Percentiles rank a stretch among this genome's conserved stretches.
phyloP scores from a whole-genome alignment of 1,140 invertebrate species.

The Helicoverpa armigera region DNA sequence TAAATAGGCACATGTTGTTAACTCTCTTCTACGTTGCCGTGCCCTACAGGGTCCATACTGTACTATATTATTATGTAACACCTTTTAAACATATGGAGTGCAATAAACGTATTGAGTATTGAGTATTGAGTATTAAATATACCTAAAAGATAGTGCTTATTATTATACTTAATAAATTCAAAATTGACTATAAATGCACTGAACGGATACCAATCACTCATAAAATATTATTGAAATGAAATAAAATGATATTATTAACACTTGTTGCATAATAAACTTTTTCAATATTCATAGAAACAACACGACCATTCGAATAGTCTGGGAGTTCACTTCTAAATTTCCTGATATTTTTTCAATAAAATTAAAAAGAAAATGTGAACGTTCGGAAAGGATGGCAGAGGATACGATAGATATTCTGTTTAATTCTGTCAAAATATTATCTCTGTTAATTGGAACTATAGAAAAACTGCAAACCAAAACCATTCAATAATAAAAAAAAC shows the following conservation, averaged over 20 bases:
- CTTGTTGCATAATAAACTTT: background rate
- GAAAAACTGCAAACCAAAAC: too few species aligned
- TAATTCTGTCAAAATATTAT: too few species aligned
- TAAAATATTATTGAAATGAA: slow-evolving; percentile 15
- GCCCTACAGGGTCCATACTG: too few species aligned
- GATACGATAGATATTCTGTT: too few species aligned
- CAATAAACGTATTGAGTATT: too few species aligned
- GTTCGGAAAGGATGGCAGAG: background rate
- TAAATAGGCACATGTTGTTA: too few species aligned
- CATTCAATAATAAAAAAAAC: too few species aligned
- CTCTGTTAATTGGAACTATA: too few species aligned
- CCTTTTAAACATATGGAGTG: too few species aligned
- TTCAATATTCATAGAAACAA: slow-evolving; percentile 26
- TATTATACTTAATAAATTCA: background rate
- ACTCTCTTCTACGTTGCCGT: too few species aligned
- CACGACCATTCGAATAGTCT: background rate
- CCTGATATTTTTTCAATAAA: background rate
- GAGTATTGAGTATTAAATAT: too few species aligned
- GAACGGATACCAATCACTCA: background rate
- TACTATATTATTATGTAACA: too few species aligned
- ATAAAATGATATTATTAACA: slow-evolving; percentile 11
- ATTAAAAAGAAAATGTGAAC: background rate
- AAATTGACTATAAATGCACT: slow-evolving; percentile 9
- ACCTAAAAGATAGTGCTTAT: background rate
- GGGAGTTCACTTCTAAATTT: background rate